phyloP scores from a whole-genome alignment of 2,797 vertebrate species.

The Coregonus sp. region DNA sequence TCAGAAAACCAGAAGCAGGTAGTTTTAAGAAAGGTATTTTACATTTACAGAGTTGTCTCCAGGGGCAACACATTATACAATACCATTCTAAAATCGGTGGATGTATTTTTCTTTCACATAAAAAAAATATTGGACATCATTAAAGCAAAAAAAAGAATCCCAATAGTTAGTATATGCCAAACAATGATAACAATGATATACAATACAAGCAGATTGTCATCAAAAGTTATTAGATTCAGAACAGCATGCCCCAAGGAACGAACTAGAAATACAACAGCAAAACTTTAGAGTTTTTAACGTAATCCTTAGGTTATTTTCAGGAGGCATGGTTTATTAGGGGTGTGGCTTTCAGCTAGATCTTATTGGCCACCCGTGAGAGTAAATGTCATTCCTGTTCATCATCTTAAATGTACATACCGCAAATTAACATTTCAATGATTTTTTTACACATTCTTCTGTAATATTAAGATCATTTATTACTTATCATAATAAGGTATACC shows the following conservation, averaged over 20 bases:
- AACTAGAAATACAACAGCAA: conserved; percentile 55
- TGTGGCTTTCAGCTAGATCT: too few relatives aligned
- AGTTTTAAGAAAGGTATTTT: conserved; percentile 53
- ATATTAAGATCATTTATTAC: too few relatives aligned
- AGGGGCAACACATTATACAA: conserved; percentile 28
- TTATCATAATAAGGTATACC: too few relatives aligned
- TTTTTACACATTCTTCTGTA: too few relatives aligned
- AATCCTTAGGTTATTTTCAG: too few relatives aligned
- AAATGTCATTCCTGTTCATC: neutral
- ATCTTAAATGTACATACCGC: too few relatives aligned
- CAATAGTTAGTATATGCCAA: conserved; percentile 36
- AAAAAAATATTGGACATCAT: conserved; percentile 37
- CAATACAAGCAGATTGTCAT: conserved; percentile 65
- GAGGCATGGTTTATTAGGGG: too few relatives aligned
- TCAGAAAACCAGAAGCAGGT: conserved; percentile 48
- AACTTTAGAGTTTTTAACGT: neutral
- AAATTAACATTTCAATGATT: too few relatives aligned
- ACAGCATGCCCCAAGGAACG: conserved; percentile 64
- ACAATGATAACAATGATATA: conserved; percentile 47
- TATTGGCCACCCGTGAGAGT: too few relatives aligned
- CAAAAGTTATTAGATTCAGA: conserved; percentile 49
- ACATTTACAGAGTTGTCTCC: conserved; percentile 50
- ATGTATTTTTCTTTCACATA: conserved; percentile 38
- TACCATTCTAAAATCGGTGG: conserved; percentile 25
- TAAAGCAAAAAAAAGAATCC: conserved; percentile 29